Percentiles rank a stretch among this genome's conserved stretches.
Evolutionary conservation across 2,113 vertebrate genomes (phyloP).

Genomic region (Rattus rattus): DNA sequence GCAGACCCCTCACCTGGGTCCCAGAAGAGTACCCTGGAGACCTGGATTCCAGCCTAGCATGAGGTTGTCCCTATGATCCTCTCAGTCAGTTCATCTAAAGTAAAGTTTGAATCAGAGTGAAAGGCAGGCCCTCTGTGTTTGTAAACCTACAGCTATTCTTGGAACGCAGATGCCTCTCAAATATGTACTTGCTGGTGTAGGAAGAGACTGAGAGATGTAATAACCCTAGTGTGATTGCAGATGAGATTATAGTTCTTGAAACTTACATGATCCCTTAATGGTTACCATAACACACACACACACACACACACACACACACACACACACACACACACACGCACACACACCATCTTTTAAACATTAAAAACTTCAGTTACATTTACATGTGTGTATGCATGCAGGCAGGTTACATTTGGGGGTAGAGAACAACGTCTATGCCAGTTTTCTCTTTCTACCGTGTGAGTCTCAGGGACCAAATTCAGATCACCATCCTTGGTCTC

Average conservation of each 20-base stretch:
- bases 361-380: background rate
- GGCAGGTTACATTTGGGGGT: background rate
- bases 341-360: background rate
- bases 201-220: background rate
- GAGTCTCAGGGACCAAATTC: background rate
- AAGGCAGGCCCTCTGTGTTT: background rate
- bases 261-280: background rate
- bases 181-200: conserved; percentile 1
- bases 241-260: background rate
- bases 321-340: too few species aligned
- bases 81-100: background rate
- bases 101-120: background rate
- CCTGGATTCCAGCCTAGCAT: background rate
- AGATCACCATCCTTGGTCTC: background rate
- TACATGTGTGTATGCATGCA: background rate
- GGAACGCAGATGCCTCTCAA: background rate
- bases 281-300: background rate
- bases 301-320: background rate
- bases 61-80: background rate
- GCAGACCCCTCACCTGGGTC: background rate
- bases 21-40: background rate
- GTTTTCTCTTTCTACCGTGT: background rate
- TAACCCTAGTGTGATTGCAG: background rate
- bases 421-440: background rate
- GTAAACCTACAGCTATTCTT: background rate